Base-by-base conservation (phyloP, 1,140 invertebrate species). In the Scaptomyza pallida region DNA sequence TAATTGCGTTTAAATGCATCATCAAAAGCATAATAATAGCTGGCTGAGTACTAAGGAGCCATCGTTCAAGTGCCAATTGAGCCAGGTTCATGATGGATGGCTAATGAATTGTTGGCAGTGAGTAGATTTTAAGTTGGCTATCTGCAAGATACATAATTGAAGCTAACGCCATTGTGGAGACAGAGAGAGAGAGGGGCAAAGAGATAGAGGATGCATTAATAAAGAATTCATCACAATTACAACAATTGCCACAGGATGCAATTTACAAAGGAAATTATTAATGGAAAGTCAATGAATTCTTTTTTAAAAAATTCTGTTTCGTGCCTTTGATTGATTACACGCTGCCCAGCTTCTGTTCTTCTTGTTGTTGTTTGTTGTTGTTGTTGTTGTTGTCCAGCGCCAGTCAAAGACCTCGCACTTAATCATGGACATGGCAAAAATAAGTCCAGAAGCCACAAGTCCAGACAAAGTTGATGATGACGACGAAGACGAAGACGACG, bases 161-260 rank as follows among this genome's bases (percentile, higher is more conserved):
- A 81, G 63, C 82, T 85, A 81, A 85, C 81, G 77, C 77, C 81
- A 81, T 70, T 77, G 47, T 63, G 60, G 47, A 79, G 47, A 79
- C 76, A 75, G 71, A 65, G 55, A 72, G 72, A 21, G 61, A 16
- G 23, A 8, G 15, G 12, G 9, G 37, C 8, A 30, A 35, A 60
- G 54, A 54, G 13, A 30, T 21, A 10, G 17, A 30, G 21, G 41
- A 56, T 71, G 78, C 75, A 77, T 86, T 86, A 76, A 85, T 81
- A 85, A 78, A 64, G 59, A 81, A 89, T 89, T 89, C 80, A 89
- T 89, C 85, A 89, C 85, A 89, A 89, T 89, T 89, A 89, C 85
- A 89, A 89, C 80, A 71, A 80, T 78, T 89, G 85, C 85, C 85
- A 81, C 73, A 86, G 82, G 82, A 86, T 88, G 85, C 85, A 89